Conservation (phyloP, 30 jellyfish, hydroid and myxozoan species). For the Pelagia noctiluca region DNA sequence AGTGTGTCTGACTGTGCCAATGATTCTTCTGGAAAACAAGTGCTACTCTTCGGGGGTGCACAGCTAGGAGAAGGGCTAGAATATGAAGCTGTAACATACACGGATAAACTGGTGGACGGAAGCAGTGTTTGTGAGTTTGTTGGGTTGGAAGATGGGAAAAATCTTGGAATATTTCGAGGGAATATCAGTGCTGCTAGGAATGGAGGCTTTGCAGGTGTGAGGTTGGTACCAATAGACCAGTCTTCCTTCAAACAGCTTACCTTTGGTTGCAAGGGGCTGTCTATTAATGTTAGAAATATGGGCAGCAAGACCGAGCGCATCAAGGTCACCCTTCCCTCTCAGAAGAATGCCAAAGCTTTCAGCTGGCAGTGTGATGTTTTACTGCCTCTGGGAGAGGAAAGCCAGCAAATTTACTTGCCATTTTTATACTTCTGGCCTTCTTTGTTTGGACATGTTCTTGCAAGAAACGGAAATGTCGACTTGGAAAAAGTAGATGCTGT, state of each 20-base stretch:
- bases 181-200: conserved; percentile 22
- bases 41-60: conserved; percentile 27
- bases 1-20: not conserved
- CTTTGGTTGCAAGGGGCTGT: conserved; percentile 52
- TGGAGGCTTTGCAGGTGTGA: conserved; percentile 91
- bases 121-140: conserved; percentile 30
- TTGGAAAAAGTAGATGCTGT: conserved; percentile 80
- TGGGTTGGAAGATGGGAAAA: not conserved
- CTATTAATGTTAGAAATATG: conserved; percentile 53
- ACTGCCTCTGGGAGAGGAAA: conserved; percentile 60
- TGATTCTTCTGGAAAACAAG: not conserved
- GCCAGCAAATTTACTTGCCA: conserved; percentile 47
- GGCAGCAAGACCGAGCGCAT: conserved; percentile 37
- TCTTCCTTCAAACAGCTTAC: conserved; percentile 40
- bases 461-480: conserved; percentile 87
- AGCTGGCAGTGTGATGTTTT: conserved; percentile 90
- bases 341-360: conserved; percentile 72
- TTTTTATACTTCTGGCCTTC: conserved; percentile 87
- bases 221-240: conserved; percentile 68
- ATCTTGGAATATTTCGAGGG: conserved; percentile 63
- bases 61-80: conserved; percentile 21
- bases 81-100: not conserved
- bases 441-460: conserved; percentile 91
- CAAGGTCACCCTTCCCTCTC: conserved; percentile 82
- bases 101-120: conserved; percentile 67